Conservation (phyloP, 1,140 invertebrate genomes). For the Drosophila pandora region DNA sequence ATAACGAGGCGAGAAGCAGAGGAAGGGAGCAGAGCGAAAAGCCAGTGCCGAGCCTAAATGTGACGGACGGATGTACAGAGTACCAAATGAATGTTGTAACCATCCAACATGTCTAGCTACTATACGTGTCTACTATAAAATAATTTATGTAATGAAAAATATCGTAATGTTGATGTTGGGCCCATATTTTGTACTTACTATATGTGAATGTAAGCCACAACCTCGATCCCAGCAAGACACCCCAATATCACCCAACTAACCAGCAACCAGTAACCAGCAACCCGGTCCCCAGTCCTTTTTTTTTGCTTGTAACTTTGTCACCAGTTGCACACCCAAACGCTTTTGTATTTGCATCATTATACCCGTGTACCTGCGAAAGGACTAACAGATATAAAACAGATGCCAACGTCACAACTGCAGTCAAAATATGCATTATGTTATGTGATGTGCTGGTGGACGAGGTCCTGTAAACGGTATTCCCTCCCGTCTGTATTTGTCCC, state of each 20-base stretch:
- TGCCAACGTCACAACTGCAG: constrained; percentile 34
- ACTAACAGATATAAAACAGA: constrained; percentile 14
- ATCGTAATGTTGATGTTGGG: constrained; percentile 84
- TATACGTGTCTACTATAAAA: constrained; percentile 83
- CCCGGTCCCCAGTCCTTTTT: constrained; percentile 2
- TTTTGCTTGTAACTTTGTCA: constrained; percentile 46
- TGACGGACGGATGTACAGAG: constrained; percentile 80
- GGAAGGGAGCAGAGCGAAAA: constrained; percentile 3
- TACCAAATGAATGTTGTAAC: constrained; percentile 78
- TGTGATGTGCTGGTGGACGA: constrained; percentile 26
- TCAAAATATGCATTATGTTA: constrained; percentile 34
- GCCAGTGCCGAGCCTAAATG: constrained; percentile 48
- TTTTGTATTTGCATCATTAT: constrained; percentile 27
- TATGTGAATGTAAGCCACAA: constrained; percentile 54
- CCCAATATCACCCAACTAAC: constrained; percentile 32
- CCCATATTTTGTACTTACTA: constrained; percentile 68
- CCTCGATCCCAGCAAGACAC: constrained; percentile 44
- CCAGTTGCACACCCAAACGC: constrained; percentile 43
- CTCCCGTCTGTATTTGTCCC: constrained; percentile 13
- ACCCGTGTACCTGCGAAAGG: constrained; percentile 12
- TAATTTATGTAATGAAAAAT: constrained; percentile 84
- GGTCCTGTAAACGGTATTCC: constrained; percentile 36
- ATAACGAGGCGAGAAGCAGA: constrained; percentile 14
- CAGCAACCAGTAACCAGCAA: constrained; percentile 12
- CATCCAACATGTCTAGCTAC: constrained; percentile 79